Evolutionary conservation across 2,797 vertebrate species (phyloP), one percentile per base, ranked within the genome.

Genomic region (Hemitrygon akajei): DNA sequence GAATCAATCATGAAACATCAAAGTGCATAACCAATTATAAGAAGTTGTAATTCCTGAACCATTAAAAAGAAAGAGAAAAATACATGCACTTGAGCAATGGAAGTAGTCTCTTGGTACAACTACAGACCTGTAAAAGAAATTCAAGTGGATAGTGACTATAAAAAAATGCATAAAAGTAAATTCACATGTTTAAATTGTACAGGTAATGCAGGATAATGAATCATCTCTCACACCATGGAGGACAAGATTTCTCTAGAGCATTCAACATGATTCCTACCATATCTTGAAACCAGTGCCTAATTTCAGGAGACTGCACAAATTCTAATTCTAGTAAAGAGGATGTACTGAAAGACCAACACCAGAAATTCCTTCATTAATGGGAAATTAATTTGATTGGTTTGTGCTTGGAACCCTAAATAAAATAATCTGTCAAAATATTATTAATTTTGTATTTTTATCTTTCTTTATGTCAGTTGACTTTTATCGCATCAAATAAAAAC

Each of bases 161-260:
- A 76, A 91, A 80, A 69, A 47, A 60, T 58, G 89, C 93, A 86
- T 92, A 93, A 87, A 89, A 20, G 89, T 18, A 69, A 94, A 58
- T 20, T 75, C 34, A 20, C 12, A 27, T 84, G 14, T 71, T 94
- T 75, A 77, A 30, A 86, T 93, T 60, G 77, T 81, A 79, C 69
- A 56, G 73, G 80, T 66, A 93, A 91, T 93, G 94, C 93, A 94
- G 77, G 93, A 79, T 71, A 84, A 94, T 81, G 91, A 79, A 92
- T 94, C 76, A 93, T n/a, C 30, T 93, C 86, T 47, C 30, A 56
- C 71, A 93, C 93, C 63, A 79, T 93, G 22, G 34, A 94, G 47
- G 91, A 27, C 2, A 34, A 34, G 34, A 58, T 66, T 89, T 93
- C 94, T 91, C 56, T 27, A 10, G 94, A 60, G 66, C 56, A 16